Evolutionary conservation across 2,888 invertebrate genomes (phyloP).

Genomic region (Tinea semifulvella): DNA sequence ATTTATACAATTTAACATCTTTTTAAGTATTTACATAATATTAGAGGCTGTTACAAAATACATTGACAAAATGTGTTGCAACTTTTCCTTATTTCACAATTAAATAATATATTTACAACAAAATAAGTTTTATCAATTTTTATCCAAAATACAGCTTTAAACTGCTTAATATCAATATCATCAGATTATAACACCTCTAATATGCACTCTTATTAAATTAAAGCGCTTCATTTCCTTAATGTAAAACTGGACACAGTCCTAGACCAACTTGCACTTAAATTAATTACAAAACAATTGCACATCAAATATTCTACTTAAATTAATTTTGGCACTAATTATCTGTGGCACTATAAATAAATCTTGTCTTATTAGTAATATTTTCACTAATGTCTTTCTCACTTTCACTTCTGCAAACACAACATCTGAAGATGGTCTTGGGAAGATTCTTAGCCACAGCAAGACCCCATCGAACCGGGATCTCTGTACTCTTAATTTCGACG

Average conservation of each 20-base stretch:
- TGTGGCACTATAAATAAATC: conserved; percentile 66
- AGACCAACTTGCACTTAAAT: conserved; percentile 9
- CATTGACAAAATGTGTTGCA: neutral
- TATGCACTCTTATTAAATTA: neutral
- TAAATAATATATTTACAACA: conserved; percentile 4
- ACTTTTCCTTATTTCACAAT: neutral
- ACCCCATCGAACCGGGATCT: conserved; percentile 47
- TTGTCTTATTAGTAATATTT: conserved; percentile 48
- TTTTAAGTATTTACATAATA: conserved; percentile 1
- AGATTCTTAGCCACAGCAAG: conserved; percentile 52
- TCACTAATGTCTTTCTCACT: conserved; percentile 58
- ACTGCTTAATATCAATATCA: neutral
- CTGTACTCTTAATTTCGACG: conserved; percentile 76
- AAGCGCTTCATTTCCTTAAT: conserved; percentile 9
- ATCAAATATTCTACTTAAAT: conserved; percentile 42
- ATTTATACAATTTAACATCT: neutral
- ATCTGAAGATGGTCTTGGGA: conserved; percentile 69
- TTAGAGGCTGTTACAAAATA: neutral
- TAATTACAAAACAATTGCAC: conserved; percentile 14
- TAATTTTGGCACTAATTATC: conserved; percentile 72
- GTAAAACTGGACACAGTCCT: neutral
- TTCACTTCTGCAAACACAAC: too few relatives aligned
- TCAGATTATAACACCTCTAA: neutral
- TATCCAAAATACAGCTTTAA: neutral
- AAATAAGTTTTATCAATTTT: neutral